Percentiles rank a stretch among this genome's conserved stretches.
phyloP scores from a whole-genome alignment of 2,113 vertebrate species.

The Poecile atricapillus region DNA sequence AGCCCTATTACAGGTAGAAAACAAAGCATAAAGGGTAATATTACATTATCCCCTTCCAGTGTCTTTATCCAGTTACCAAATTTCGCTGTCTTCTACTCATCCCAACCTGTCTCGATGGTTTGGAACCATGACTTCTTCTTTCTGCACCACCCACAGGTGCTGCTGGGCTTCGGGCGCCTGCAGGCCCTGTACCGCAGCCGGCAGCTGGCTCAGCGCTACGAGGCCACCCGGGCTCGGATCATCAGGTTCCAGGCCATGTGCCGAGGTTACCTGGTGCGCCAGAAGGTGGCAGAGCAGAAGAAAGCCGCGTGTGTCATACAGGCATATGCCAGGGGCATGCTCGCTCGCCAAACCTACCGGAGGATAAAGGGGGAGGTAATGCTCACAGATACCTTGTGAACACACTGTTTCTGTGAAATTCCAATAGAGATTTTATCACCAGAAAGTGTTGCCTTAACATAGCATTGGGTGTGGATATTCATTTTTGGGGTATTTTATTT shows the following conservation, averaged over 20 bases:
- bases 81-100: not conserved
- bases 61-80: not conserved
- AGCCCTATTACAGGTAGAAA: not conserved
- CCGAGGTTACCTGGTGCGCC: conserved; percentile 81
- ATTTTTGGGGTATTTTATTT: not conserved
- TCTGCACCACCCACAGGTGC: conserved; percentile 64
- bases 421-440: not conserved
- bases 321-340: conserved; percentile 81
- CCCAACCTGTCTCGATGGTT: not conserved
- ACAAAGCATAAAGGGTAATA: not conserved
- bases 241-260: conserved; percentile 77
- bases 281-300: conserved; percentile 72
- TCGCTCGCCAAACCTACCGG: conserved; percentile 70
- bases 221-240: conserved; percentile 55
- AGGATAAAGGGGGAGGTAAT: conserved; percentile 76
- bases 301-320: conserved; percentile 82
- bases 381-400: not conserved
- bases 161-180: conserved; percentile 87
- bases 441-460: not conserved
- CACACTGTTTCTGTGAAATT: not conserved
- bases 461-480: not conserved
- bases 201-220: conserved; percentile 74
- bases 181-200: conserved; percentile 83
- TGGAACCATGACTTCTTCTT: not conserved
- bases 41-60: not conserved